Base-by-base conservation (phyloP, 1,140 invertebrate genomes). In the honey bee (Apis mellifera) region DNA sequence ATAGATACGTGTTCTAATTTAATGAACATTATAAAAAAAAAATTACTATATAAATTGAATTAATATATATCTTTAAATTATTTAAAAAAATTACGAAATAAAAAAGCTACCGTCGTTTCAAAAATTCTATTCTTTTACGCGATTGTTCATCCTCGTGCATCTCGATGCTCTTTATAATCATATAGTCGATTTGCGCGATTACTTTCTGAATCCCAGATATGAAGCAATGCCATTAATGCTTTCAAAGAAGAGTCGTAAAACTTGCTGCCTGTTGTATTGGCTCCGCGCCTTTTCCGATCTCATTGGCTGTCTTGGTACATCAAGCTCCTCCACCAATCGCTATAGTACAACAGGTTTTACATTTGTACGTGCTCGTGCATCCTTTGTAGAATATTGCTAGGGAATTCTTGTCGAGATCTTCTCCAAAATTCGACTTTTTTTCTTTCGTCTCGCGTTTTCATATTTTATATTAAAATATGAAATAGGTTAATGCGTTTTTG, bases 141-240 rank as follows among this genome's bases (percentile, higher is more conserved):
- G 48, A 71, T 73, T n/a, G n/a, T n/a, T 65, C 59, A 74, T 32
- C 52, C 78, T 52, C 42, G 66, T 71, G 68, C 26, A 72, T 59
- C 21, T 59, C 21, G 72, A 65, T 73, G 62, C 76, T 52, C 66
- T 71, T 66, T 26, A 15, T 62, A 26, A 32, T 48, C 50, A 54
- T 72, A 21, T 72, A 21, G 21, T 71, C 55, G 64, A 26, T n/a
- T n/a, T 77, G 72, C 81, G 57, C 55, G 54, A 60, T 87, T 90
- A 90, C 57, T 90, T 89, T 84, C 83, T 74, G 72, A 89, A 77
- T 64, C 83, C 90, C 80, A 90, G 84, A 86, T 86, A 90, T 50
- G 89, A 81, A 75, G 89, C 83, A 74, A 90, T 83, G 80, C 86
- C 89, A 23, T 87, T 87, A 88, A 90, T 81, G 84, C 80, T 90